Base-by-base conservation (phyloP, 2,797 vertebrate species). In the Adrianichthys oophorus region DNA sequence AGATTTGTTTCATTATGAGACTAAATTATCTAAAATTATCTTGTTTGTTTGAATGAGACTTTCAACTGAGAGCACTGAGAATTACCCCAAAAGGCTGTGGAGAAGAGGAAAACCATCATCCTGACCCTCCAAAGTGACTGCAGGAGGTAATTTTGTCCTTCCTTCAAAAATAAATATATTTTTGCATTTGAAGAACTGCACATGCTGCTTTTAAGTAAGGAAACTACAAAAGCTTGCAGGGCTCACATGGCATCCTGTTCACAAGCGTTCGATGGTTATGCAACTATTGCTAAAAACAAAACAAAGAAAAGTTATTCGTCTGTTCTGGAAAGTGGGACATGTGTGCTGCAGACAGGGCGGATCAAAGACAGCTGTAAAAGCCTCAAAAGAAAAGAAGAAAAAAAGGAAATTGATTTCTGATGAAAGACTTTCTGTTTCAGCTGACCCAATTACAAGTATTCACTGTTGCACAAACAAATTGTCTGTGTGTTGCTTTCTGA, bases 291-390 rank as follows among this genome's bases (percentile, higher is more conserved):
- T 41, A 16, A 16, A 32, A n/a, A n/a, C 55, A 76, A 59, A 60
- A 18, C n/a, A 56, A 68, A 60, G 48, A n/a, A 44, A 50, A 43
- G 59, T n/a, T 15, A 50, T 56, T 63, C 13, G 17, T 45, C 51
- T 58, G 47, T 53, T 75, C 69, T 29, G 56, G 56, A 68, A 48
- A 65, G 16, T 16, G 10, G 52, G 55, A 69, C 78, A 83, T 77
- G 63, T 85, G 80, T 44, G 65, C 23, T 60, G 52, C 79, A 86
- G 82, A 77, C 67, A 18, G 65, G 52, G 77, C n/a, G 57, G 84
- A 84, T 86, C 81, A 86, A 87, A 86, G 82, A 68, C 56, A 48
- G 47, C 50, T 52, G 55, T 56, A 45, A 66, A 74, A 59, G 40
- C 48, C 57, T 70, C 42, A 53, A 67, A 70, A 29, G n/a, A 58